Percentiles rank a stretch among this genome's conserved stretches.
Evolutionary conservation across 2,888 invertebrate genomes (phyloP).

Genomic region (Caenorhabditis imperialis): DNA sequence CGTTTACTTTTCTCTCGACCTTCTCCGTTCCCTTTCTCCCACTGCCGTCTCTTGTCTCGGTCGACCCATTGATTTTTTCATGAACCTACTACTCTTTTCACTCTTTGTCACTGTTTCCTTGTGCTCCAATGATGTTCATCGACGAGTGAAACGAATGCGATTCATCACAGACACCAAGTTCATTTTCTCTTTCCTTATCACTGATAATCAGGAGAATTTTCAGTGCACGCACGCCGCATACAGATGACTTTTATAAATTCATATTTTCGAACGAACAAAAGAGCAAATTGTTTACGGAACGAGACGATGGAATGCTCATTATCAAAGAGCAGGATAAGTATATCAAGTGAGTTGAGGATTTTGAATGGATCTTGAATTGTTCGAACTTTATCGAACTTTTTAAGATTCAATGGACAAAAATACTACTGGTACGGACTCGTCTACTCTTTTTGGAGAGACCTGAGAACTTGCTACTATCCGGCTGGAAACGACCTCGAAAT

Average conservation of each 20-base stretch:
- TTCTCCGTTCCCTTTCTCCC: too few species aligned
- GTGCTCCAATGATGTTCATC: not conserved
- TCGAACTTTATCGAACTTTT: too few species aligned
- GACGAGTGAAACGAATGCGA: slow-evolving; percentile 21
- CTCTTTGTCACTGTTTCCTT: not conserved
- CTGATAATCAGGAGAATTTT: not conserved
- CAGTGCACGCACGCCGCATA: slow-evolving; percentile 23
- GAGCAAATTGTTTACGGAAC: slow-evolving; percentile 12
- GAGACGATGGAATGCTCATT: slow-evolving; percentile 5
- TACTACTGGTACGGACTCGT: slow-evolving; percentile 27
- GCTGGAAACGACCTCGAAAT: slow-evolving; percentile 9
- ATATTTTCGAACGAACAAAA: slow-evolving; percentile 2
- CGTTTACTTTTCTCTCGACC: too few species aligned
- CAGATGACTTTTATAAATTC: slow-evolving; percentile 7
- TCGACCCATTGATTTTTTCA: slow-evolving; percentile 10
- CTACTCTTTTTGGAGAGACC: slow-evolving; percentile 12
- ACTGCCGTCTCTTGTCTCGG: not conserved
- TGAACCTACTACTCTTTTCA: slow-evolving; percentile 1
- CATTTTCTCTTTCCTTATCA: not conserved
- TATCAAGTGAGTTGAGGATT: not conserved
- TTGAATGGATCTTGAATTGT: too few species aligned
- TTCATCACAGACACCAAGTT: slow-evolving; percentile 33
- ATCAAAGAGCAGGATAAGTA: not conserved
- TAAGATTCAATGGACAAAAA: slow-evolving; percentile 1
- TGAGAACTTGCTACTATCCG: slow-evolving; percentile 13